Conservation (phyloP, 2,797 vertebrate genomes). For the Basileuterus tristriatus region DNA sequence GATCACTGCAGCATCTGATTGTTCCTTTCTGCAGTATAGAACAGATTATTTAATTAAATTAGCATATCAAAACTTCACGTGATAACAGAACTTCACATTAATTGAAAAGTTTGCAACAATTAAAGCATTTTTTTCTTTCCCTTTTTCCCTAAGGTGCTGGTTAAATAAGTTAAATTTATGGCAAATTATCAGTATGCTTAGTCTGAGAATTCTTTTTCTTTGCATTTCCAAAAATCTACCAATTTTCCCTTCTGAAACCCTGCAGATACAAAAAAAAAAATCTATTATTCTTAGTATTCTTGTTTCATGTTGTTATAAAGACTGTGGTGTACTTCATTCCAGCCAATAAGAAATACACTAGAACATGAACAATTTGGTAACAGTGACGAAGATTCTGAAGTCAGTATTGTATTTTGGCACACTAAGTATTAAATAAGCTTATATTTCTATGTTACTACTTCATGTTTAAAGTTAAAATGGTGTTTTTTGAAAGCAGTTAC, state of each 20-base stretch:
- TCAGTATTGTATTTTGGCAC: not conserved
- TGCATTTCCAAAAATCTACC: not conserved
- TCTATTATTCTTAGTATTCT: not conserved
- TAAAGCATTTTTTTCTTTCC: not conserved
- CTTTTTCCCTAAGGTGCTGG: not conserved
- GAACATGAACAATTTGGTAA: not conserved
- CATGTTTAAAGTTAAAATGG: not conserved
- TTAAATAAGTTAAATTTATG: not conserved
- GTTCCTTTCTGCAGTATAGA: not conserved
- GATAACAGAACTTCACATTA: not conserved
- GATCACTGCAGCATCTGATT: not conserved
- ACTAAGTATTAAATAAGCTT: not conserved
- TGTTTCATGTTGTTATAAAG: not conserved
- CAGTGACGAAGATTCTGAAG: not conserved
- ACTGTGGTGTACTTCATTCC: not conserved
- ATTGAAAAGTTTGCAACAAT: not conserved
- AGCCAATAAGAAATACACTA: not conserved
- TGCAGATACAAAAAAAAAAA: not conserved
- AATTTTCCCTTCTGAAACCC: not conserved
- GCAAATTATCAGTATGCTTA: not conserved
- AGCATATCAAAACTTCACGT: not conserved
- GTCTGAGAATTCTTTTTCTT: not conserved
- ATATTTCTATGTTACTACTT: not conserved
- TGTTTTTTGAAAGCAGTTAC: not conserved
- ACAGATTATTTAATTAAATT: not conserved